Evolutionary conservation across 1,140 invertebrate species (phyloP).

Genomic region (Hermatobates lingyangjiaoensis): DNA sequence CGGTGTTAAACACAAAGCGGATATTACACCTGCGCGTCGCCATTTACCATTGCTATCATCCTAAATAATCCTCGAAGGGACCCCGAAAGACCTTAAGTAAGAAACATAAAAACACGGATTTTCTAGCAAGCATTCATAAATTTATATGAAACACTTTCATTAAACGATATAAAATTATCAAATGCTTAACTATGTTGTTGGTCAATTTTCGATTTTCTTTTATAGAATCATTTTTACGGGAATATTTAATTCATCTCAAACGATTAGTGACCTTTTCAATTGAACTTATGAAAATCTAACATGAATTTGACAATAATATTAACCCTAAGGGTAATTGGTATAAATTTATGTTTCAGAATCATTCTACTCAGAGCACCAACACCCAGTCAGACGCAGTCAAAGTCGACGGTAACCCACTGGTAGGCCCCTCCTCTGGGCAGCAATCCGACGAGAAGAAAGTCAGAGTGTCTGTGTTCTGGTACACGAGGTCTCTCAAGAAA

Average conservation of each 20-base stretch:
- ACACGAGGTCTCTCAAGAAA: conserved; percentile 33
- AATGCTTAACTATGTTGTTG: too few relatives aligned
- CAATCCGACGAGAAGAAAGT: conserved; percentile 28
- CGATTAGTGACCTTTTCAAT: not conserved
- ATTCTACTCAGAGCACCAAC: not conserved
- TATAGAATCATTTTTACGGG: too few relatives aligned
- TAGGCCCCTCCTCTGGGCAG: not conserved
- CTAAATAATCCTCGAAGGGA: too few relatives aligned
- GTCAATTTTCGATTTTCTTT: too few relatives aligned
- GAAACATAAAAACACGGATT: too few relatives aligned
- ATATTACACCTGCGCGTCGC: too few relatives aligned
- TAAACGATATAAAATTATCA: too few relatives aligned
- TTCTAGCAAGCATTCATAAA: too few relatives aligned
- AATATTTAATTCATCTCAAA: not conserved
- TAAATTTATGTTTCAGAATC: not conserved
- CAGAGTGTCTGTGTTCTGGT: conserved; percentile 38
- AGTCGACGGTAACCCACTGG: not conserved
- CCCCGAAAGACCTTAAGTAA: too few relatives aligned
- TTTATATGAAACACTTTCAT: too few relatives aligned
- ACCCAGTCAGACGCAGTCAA: not conserved
- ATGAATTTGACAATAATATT: not conserved
- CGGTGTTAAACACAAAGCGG: too few relatives aligned
- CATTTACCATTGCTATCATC: too few relatives aligned
- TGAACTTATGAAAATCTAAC: not conserved
- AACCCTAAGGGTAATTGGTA: not conserved